A percentile compares a stretch with the other conserved stretches of the same genome.
These are phyloP conservation scores for Synanthedon vespiformis DNA, from an alignment of 2,888 invertebrate species.

Conservation along the genomic window DNA sequence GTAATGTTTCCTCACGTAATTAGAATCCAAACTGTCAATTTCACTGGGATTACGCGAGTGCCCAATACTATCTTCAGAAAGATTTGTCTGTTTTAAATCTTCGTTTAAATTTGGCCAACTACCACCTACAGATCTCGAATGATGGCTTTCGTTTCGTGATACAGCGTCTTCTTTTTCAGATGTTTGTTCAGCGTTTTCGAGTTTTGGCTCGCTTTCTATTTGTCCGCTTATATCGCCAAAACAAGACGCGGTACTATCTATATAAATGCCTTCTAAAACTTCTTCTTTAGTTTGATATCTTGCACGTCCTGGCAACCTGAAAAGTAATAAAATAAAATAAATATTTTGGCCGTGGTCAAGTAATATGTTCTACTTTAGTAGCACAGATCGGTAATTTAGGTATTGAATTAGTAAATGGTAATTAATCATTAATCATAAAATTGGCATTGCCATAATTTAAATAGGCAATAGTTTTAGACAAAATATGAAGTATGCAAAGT, in stretches of 20 bases:
- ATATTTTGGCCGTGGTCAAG: no score
- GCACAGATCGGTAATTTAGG: no score
- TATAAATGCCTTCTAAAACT: constrained; percentile 62
- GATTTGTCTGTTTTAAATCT: constrained; percentile 48
- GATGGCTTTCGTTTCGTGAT: constrained; percentile 45
- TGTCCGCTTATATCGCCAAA: constrained; percentile 63
- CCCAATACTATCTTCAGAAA: constrained; percentile 62
- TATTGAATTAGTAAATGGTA: no score
- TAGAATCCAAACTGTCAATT: constrained; percentile 71
- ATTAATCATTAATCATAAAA: no score
- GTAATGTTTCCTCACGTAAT: constrained; percentile 69
- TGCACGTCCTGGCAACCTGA: constrained; percentile 60
- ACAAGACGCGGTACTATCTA: constrained; percentile 63
- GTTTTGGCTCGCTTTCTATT: constrained; percentile 35
- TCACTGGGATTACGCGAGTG: constrained; percentile 66
- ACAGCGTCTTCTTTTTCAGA: constrained; percentile 45
- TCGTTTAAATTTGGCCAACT: constrained; percentile 64
- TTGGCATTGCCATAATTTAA: no score
- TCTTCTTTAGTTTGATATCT: constrained; percentile 66
- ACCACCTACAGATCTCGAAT: constrained; percentile 51
- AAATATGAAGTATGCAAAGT: no score
- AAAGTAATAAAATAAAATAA: constrained; percentile 11
- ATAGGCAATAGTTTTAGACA: no score
- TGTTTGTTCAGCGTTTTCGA: constrained; percentile 32
- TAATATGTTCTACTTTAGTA: no score